A percentile compares a stretch with the other conserved stretches of the same genome.
Evolutionary conservation across 1,140 invertebrate species (phyloP).

Genomic region (Triops cancriformis): DNA sequence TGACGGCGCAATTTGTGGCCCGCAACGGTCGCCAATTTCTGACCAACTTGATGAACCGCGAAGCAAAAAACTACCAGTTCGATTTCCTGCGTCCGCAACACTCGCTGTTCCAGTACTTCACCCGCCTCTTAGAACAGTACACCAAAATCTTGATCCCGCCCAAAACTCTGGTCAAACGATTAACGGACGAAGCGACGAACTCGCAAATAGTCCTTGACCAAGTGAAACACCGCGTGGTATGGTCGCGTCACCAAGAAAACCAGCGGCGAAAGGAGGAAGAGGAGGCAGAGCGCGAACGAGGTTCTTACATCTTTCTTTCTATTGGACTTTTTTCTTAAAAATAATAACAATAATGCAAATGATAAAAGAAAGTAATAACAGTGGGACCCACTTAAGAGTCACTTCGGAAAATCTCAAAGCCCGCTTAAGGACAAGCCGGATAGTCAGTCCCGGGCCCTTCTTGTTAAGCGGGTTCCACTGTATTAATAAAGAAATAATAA

Average conservation of each 20-base stretch:
- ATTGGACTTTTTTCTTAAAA: constrained; percentile 35
- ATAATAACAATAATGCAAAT: no score
- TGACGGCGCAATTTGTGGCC: constrained; percentile 98
- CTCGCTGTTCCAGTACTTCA: constrained; percentile 97
- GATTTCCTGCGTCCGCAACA: constrained; percentile 98
- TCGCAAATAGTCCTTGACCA: constrained; percentile 74
- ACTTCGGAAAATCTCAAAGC: no score
- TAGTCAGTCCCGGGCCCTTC: no score
- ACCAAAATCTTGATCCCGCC: constrained; percentile 91
- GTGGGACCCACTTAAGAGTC: no score
- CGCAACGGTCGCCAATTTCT: constrained; percentile 96
- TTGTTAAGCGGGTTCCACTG: no score
- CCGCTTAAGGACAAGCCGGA: no score
- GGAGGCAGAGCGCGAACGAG: constrained; percentile 75
- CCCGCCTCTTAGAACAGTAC: constrained; percentile 94
- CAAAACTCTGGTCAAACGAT: constrained; percentile 72
- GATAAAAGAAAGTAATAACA: no score
- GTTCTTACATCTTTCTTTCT: no score
- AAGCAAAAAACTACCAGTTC: constrained; percentile 97
- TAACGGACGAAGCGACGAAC: constrained; percentile 68
- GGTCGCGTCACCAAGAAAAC: constrained; percentile 88
- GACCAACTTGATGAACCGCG: constrained; percentile 95
- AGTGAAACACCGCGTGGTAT: constrained; percentile 90
- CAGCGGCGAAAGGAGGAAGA: constrained; percentile 88
- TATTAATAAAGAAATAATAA: no score